Evolutionary conservation across 2,113 vertebrate species (phyloP).

Genomic region (Petromus typicus): DNA sequence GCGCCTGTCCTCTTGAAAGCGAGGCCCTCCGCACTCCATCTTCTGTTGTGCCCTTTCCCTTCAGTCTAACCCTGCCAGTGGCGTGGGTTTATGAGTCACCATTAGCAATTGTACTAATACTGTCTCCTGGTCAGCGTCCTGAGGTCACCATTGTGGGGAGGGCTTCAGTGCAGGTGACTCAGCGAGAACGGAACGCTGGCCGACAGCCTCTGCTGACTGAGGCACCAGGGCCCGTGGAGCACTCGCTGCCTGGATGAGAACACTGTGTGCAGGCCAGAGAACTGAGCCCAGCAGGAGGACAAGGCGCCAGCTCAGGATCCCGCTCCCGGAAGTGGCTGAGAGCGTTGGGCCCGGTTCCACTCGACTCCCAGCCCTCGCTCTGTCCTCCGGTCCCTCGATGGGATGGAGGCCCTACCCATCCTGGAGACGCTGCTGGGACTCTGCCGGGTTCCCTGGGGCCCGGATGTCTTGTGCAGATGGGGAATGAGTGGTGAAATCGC

Average conservation of each 20-base stretch:
- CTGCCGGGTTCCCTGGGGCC: neutral
- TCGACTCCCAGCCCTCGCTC: neutral
- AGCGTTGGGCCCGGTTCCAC: neutral
- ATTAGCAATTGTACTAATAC: too few relatives aligned
- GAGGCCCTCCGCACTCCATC: too few relatives aligned
- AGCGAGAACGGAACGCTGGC: neutral
- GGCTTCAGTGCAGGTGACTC: neutral
- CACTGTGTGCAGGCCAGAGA: neutral
- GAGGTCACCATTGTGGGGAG: neutral
- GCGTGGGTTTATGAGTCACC: neutral
- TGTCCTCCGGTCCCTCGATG: neutral
- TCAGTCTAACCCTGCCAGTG: neutral
- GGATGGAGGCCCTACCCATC: accelerated
- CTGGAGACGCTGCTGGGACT: neutral
- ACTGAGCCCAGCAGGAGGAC: neutral
- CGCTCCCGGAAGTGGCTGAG: accelerated
- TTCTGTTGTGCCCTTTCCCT: too few relatives aligned
- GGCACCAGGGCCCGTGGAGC: neutral
- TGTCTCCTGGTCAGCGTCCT: neutral
- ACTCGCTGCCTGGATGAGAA: accelerated
- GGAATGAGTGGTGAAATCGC: accelerated
- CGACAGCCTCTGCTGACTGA: accelerated
- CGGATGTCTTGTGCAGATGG: neutral
- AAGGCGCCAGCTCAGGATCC: neutral
- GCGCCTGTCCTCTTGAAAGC: neutral